These are phyloP conservation scores for Melanotaenia duboulayi DNA, from an alignment of 2,113 vertebrate species.

Conservation along the genomic window DNA sequence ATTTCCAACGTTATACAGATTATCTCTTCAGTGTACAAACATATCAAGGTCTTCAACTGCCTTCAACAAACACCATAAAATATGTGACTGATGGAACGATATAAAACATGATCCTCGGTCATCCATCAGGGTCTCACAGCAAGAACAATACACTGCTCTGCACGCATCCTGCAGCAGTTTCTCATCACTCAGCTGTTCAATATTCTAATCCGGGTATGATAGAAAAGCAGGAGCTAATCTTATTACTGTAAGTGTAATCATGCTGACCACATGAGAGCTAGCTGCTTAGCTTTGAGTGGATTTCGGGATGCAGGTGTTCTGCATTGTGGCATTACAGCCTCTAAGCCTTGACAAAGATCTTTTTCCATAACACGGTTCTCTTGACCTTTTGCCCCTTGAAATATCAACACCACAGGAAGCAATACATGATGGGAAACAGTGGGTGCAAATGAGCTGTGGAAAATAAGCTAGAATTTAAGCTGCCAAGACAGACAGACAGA, in stretches of 20 bases:
- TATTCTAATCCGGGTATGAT: constrained; percentile 62
- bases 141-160: background rate
- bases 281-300: constrained; percentile 68
- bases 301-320: constrained; percentile 54
- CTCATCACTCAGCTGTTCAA: constrained; percentile 51
- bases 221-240: constrained; percentile 62
- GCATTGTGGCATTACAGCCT: constrained; percentile 50
- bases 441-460: constrained; percentile 15
- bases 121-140: background rate
- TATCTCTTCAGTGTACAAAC: background rate
- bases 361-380: constrained; percentile 8
- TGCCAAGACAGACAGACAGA: too few relatives aligned
- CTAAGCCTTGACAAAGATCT: constrained; percentile 35
- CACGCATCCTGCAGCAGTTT: constrained; percentile 26
- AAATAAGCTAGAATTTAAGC: background rate
- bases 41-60: background rate
- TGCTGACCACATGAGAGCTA: constrained; percentile 58
- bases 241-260: constrained; percentile 75
- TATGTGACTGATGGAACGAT: constrained; percentile 4
- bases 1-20: background rate
- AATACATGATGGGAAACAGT: constrained; percentile 9
- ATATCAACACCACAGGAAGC: background rate
- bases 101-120: background rate
- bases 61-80: background rate
- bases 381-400: background rate